phyloP scores from a whole-genome alignment of 2,113 vertebrate species.

The Tetrao urogallus region DNA sequence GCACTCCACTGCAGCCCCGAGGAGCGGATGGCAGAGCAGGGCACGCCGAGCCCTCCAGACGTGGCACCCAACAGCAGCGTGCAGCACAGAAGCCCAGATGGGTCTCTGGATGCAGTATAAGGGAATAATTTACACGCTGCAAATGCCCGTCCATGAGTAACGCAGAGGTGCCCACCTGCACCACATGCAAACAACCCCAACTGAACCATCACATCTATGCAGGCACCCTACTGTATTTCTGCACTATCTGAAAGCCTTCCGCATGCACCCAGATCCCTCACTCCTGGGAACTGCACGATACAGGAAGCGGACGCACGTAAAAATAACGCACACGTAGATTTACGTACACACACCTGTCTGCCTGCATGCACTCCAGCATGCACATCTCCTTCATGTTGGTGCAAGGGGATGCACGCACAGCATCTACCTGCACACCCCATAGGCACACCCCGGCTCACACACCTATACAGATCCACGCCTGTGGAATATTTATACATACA shows the following conservation, averaged over 20 bases:
- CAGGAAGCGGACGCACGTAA: background rate
- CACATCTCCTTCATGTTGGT: background rate
- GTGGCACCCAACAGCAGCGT: background rate
- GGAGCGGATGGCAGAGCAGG: background rate
- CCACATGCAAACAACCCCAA: background rate
- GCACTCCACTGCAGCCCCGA: background rate
- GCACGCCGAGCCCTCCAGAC: background rate
- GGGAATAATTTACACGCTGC: background rate
- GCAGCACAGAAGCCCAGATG: background rate
- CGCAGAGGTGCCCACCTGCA: fast-evolving
- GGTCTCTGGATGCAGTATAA: background rate
- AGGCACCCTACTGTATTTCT: background rate
- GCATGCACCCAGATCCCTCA: background rate
- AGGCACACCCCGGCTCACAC: background rate
- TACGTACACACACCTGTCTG: background rate
- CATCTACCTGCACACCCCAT: fast-evolving
- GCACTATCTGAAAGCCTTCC: background rate
- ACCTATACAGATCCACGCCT: background rate
- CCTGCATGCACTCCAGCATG: background rate
- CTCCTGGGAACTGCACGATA: background rate
- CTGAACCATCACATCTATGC: background rate
- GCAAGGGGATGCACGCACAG: background rate
- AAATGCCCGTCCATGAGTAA: background rate
- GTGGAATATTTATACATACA: conserved; percentile 31
- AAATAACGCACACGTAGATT: background rate